Conservation (phyloP, 2,113 vertebrate species). For the Geococcyx californianus region DNA sequence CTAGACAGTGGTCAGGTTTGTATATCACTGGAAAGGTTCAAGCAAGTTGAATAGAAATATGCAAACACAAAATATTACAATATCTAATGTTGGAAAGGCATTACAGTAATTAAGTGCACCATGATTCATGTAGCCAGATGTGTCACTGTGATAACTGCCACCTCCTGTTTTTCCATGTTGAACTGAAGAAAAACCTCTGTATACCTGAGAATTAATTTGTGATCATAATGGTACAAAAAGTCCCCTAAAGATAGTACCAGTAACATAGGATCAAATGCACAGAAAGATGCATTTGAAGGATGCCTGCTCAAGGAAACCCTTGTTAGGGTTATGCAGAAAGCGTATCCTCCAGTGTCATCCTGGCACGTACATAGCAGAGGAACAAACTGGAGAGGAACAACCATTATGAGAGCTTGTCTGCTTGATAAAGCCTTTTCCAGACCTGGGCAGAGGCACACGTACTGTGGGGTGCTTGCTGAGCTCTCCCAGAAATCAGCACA, state of each 20-base stretch:
- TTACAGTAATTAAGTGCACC: background rate
- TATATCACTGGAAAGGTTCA: background rate
- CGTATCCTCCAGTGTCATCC: background rate
- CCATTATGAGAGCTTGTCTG: background rate
- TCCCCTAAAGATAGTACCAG: background rate
- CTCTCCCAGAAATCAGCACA: background rate
- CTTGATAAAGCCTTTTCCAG: background rate
- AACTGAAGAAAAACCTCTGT: background rate
- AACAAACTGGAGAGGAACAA: background rate
- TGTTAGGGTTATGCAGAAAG: background rate
- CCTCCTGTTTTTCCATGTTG: background rate
- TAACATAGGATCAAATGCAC: background rate
- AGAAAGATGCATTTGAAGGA: background rate
- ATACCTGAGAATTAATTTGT: background rate
- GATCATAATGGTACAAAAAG: background rate
- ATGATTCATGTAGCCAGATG: background rate
- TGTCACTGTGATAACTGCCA: background rate
- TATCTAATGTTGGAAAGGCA: background rate
- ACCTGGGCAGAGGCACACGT: background rate
- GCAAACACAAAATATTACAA: background rate
- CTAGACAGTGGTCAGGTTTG: background rate
- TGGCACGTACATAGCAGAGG: rapidly evolving
- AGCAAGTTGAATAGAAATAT: background rate
- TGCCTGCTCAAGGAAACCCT: background rate
- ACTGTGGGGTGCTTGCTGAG: background rate